Base-by-base conservation (phyloP, 2,888 invertebrate genomes). In the Lampropteryx suffumata region DNA sequence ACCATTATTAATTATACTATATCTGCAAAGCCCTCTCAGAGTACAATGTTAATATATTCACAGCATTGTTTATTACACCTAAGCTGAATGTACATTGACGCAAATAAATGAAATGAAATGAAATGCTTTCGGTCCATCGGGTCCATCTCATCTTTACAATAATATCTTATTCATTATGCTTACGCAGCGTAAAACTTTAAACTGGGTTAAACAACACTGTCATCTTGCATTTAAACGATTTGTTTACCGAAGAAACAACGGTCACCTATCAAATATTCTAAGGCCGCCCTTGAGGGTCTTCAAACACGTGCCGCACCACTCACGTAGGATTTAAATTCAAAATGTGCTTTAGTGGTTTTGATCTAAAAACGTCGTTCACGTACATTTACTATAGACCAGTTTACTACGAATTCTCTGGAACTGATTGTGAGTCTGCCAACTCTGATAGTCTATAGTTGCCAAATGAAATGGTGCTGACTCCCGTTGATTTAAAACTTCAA, bases 211-310 rank as follows among this genome's bases (percentile, higher is more conserved):
- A 26, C 26, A 24, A 11, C 9, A 11, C 26, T 42, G 42, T 42
- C 42, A 42, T 33, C 42, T 42, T 42, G 33, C 32, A 42, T 42
- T 42, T 42, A 42, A 42, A 42, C 42, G 32, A 30, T 33, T 42
- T n/a, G 33, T 42, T 42, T 42, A 33, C 33, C 32, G 33, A 33
- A 14, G 32, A 39, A 17, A 26, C 41, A 32, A 29, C 21, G 32
- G 26, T 42, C 33, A 33, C 12, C 34, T 14, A 33, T 42, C 26
- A 42, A 42, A 33, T 26, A 41, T 42, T 33, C 26, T 26, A 33
- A 33, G 33, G 12, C 42, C 6, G 32, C 33, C 33, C 33, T 33
- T 42, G 40, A 17, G 13, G 24, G 12, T 3, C 10, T 33, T 27
- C 9, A 21, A 7, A 34, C 13, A 13, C 13, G n/a, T 10, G 9